Evolutionary conservation across 1,140 invertebrate genomes (phyloP).

Genomic region (Hyles euphorbiae): DNA sequence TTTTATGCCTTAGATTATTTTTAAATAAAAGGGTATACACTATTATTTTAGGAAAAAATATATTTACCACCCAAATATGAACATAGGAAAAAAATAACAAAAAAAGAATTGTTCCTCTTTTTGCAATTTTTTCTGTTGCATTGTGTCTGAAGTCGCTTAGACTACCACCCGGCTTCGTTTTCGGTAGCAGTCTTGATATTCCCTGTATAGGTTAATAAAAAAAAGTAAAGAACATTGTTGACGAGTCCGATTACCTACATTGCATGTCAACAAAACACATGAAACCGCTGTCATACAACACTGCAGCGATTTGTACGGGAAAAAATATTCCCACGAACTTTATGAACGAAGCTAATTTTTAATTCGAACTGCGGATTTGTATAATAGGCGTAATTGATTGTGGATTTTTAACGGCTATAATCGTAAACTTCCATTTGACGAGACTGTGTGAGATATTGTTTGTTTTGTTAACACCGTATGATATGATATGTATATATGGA

Average conservation of each 20-base stretch:
- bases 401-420: conserved; percentile 20
- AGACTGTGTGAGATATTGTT: conserved; percentile 4
- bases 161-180: no score
- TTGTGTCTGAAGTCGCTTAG: no score
- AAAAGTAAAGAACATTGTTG: no score
- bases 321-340: conserved; percentile 23
- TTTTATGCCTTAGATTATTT: no score
- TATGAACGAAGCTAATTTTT: conserved; percentile 26
- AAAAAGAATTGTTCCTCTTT: no score
- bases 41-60: no score
- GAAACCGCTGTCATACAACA: neutral
- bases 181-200: no score
- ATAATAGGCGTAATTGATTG: conserved; percentile 26
- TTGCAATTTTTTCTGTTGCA: no score
- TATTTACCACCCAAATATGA: no score
- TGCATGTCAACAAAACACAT: conserved; percentile 5
- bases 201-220: no score
- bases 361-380: conserved; percentile 29
- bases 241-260: conserved; percentile 1
- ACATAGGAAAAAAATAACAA: no score
- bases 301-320: neutral
- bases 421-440: conserved; percentile 24
- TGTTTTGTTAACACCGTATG: neutral
- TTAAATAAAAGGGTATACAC: no score
- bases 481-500: neutral